Conservation (phyloP, 2,797 vertebrate species). For the Gadopsis marmoratus region DNA sequence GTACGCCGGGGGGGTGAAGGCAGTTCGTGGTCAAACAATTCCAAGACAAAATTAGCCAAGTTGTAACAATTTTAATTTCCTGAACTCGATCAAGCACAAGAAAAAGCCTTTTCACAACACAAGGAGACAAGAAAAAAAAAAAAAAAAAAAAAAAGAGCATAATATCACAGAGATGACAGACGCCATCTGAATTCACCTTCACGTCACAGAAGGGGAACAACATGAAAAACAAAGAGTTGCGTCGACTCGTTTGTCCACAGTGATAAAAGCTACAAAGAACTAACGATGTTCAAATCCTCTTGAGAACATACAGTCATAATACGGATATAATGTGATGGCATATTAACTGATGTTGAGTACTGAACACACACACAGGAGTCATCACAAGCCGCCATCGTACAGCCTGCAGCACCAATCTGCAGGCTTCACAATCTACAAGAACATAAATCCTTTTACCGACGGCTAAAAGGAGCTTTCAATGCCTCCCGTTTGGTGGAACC, state of each 20-base stretch:
- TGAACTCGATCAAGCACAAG: constrained; percentile 68
- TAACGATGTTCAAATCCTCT: constrained; percentile 58
- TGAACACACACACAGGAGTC: constrained; percentile 41
- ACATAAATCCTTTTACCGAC: not conserved
- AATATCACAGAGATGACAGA: constrained; percentile 60
- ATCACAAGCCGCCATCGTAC: not conserved
- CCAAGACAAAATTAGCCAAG: not conserved
- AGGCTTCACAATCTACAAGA: too few species aligned
- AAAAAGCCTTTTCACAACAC: constrained; percentile 74
- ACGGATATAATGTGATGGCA: constrained; percentile 5
- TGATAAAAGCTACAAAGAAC: constrained; percentile 66
- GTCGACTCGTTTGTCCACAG: constrained; percentile 46
- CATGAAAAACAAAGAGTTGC: constrained; percentile 47
- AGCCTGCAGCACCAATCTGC: constrained; percentile 11
- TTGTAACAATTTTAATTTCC: constrained; percentile 75
- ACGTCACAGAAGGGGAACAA: constrained; percentile 51
- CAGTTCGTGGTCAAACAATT: not conserved
- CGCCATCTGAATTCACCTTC: constrained; percentile 45
- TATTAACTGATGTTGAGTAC: not conserved
- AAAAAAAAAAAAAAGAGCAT: constrained; percentile 35
- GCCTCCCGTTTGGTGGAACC: not conserved
- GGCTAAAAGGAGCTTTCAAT: not conserved
- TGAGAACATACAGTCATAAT: constrained; percentile 71
- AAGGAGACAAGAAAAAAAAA: constrained; percentile 26
- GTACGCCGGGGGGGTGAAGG: not conserved